A percentile compares a stretch with the other conserved stretches of the same genome.
Conservation (phyloP, 2,888 invertebrate species). For the Drosophila atripex region DNA sequence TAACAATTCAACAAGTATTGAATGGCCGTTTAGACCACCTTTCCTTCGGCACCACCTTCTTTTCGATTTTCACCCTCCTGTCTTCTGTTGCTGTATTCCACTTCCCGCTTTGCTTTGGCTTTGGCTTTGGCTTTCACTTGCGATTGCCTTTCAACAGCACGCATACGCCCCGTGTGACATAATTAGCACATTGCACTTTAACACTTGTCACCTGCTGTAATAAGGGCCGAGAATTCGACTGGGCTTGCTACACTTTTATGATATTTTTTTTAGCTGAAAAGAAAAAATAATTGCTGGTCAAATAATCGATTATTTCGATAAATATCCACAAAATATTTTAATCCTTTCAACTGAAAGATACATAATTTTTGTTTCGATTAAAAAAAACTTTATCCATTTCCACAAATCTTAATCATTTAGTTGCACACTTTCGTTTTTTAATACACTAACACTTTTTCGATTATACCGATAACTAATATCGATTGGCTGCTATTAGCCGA, state of each 20-base stretch:
- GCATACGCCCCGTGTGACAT: slow-evolving; percentile 69
- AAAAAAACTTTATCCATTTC: no score
- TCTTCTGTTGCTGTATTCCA: neutral
- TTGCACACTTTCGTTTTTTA: neutral
- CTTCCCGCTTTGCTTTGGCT: slow-evolving; percentile 7
- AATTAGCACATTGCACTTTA: slow-evolving; percentile 78
- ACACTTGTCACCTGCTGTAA: slow-evolving; percentile 45
- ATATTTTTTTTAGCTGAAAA: neutral
- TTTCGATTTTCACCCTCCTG: slow-evolving; percentile 15
- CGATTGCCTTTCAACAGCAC: slow-evolving; percentile 51
- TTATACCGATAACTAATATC: slow-evolving; percentile 78
- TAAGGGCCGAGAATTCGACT: neutral
- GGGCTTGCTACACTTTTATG: neutral
- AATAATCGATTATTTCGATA: neutral
- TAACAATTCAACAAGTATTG: slow-evolving; percentile 47
- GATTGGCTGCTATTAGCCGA: slow-evolving; percentile 65
- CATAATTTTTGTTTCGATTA: neutral
- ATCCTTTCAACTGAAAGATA: neutral
- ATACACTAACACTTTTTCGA: slow-evolving; percentile 3
- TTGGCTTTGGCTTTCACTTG: slow-evolving; percentile 46
- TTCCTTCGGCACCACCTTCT: slow-evolving; percentile 24
- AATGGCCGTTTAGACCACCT: slow-evolving; percentile 34
- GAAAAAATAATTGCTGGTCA: neutral
- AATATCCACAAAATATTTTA: neutral
- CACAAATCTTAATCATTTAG: neutral